These are phyloP conservation scores for Lutraria lutraria DNA, from an alignment of 2,888 invertebrate species.

Conservation along the genomic window DNA sequence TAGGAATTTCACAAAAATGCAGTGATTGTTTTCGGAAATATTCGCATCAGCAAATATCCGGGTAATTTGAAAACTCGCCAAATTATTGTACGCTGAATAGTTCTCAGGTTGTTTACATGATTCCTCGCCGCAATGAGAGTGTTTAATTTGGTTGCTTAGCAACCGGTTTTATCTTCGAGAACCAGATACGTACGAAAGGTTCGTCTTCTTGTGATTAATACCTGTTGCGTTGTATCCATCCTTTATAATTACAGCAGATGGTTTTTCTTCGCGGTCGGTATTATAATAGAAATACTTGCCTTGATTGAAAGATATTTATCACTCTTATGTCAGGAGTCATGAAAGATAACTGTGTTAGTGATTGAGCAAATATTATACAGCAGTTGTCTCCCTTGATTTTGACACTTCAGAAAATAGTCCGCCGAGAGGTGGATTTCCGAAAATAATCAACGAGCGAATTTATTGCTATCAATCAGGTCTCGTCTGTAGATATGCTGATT, in stretches of 20 bases:
- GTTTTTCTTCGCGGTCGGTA: background rate
- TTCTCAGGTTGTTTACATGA: conserved; percentile 45
- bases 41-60: conserved; percentile 29
- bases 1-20: background rate
- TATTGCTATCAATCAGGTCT: background rate
- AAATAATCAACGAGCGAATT: background rate
- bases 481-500: background rate
- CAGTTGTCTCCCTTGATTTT: conserved; percentile 18
- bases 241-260: conserved; percentile 31
- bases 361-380: background rate
- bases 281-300: conserved; percentile 9
- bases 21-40: conserved; percentile 12
- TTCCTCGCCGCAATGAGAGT: conserved; percentile 32
- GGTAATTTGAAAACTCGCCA: conserved; percentile 35
- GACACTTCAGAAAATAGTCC: background rate
- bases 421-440: background rate
- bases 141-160: conserved; percentile 49
- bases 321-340: background rate
- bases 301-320: conserved; percentile 11
- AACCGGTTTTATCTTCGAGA: conserved; percentile 41
- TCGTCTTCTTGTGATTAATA: conserved; percentile 42
- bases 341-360: background rate
- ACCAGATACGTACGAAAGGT: conserved; percentile 19
- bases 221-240: conserved; percentile 24
- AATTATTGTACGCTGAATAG: conserved; percentile 18